Evolutionary conservation across 2,888 invertebrate genomes (phyloP), one percentile per base, ranked within the genome.

Genomic region (Pocota personata): DNA sequence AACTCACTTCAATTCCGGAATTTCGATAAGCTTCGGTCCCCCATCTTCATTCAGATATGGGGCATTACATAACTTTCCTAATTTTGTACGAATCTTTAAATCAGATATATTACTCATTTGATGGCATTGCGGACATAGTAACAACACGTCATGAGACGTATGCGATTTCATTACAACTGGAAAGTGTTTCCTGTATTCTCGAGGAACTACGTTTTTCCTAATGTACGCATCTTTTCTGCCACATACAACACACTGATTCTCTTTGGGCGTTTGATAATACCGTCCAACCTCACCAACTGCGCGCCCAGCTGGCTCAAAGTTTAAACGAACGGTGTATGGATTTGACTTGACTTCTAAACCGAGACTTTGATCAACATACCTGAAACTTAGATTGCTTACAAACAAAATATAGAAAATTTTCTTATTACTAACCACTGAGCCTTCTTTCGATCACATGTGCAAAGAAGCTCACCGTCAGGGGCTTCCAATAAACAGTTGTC

Each of bases 211-310:
- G 88, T 96, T 96, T 92, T 97, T 97, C 19, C 96, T 93, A 71
- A 96, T 94, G 89, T 95, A 96, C 0, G 95, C 94, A 87, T 96
- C 94, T 0, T 92, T 91, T 6, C 92, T 90, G 0, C 97, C 97
- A 90, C 97, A 97, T 0, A 97, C 97, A 0, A 97, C 97, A 90
- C 97, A 97, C 50, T 94, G 94, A 91, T 97, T 97, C 84, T 95
- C 93, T 89, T 97, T 96, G 2, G 94, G 93, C 64, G 94, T 94
- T 82, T 95, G 94, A 90, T 97, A 97, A 92, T 95, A 97, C 55
- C 94, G 93, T n/a, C 95, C 95, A 27, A 94, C 95, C 87, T 95
- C 95, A 8, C 95, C 95, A 4, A 94, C 94, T 0, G 96, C 95
- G 0, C 97, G 94, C 0, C 95, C 96, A 1, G 95, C 94, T 0